Percentiles rank a stretch among this genome's conserved stretches.
Conservation (phyloP, 2,113 vertebrate species). For the Pedionomus torquatus region DNA sequence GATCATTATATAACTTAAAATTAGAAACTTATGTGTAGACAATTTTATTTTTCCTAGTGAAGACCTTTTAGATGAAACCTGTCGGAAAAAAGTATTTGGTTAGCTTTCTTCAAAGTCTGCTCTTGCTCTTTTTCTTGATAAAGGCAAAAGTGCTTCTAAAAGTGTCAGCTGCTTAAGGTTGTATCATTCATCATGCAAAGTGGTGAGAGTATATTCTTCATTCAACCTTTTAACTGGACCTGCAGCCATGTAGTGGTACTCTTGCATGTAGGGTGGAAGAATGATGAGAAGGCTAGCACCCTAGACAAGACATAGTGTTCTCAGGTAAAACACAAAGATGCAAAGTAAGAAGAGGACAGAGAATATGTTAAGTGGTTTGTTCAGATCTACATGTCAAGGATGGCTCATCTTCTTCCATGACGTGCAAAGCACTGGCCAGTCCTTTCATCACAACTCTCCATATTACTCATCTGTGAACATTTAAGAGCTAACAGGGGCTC, state of each 20-base stretch:
- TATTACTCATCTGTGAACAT: background rate
- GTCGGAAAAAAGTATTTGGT: background rate
- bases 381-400: background rate
- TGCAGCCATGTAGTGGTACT: background rate
- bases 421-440: background rate
- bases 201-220: background rate
- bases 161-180: background rate
- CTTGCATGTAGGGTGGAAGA: background rate
- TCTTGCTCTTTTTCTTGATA: background rate
- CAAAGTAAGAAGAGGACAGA: background rate
- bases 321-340: background rate
- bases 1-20: background rate
- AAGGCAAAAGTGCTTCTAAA: background rate
- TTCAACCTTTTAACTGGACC: background rate
- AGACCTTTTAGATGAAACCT: background rate
- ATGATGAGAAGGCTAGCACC: fast-evolving
- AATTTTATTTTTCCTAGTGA: background rate
- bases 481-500: background rate
- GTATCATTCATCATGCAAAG: background rate
- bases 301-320: background rate
- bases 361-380: background rate
- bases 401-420: background rate
- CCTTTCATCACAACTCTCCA: background rate
- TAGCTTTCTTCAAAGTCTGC: background rate
- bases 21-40: background rate